Evolutionary conservation across 2,888 invertebrate genomes (phyloP).

Genomic region (Melikaiella ostensackeni): DNA sequence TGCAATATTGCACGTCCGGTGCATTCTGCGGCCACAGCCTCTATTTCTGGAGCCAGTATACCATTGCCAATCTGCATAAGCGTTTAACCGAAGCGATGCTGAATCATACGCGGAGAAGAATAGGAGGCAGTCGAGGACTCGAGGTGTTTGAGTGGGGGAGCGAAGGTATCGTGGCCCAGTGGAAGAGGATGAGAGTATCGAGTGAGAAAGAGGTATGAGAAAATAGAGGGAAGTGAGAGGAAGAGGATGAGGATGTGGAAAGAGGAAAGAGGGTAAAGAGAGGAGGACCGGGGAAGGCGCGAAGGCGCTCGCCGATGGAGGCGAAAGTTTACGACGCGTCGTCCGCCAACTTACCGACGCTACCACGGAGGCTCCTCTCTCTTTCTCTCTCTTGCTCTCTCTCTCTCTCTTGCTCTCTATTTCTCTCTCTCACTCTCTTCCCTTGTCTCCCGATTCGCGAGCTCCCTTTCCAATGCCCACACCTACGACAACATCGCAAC

Average conservation of each 20-base stretch:
- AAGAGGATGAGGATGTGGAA: conserved; percentile 37
- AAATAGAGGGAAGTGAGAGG: conserved; percentile 25
- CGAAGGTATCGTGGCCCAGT: conserved; percentile 60
- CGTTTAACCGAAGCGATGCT: conserved; percentile 68
- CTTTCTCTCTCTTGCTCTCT: conserved; percentile 21
- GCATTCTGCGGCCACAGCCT: conserved; percentile 48
- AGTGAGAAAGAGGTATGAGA: conserved; percentile 37
- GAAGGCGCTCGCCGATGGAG: conserved; percentile 71
- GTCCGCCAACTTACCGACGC: conserved; percentile 72
- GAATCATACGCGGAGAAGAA: conserved; percentile 66
- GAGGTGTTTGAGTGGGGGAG: conserved; percentile 60
- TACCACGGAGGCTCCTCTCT: conserved; percentile 66
- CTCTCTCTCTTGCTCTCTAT: neutral
- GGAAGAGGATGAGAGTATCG: conserved; percentile 26
- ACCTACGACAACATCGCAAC: conserved; percentile 7
- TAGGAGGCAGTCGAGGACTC: conserved; percentile 55
- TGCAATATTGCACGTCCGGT: conserved; percentile 49
- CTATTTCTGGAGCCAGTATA: conserved; percentile 66
- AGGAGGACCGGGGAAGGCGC: conserved; percentile 43
- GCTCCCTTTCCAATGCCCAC: conserved; percentile 38
- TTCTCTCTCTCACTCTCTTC: neutral
- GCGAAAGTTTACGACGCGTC: conserved; percentile 75
- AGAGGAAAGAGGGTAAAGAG: conserved; percentile 19
- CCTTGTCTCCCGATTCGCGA: neutral
- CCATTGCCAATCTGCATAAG: conserved; percentile 72